Percentiles rank a stretch among this genome's conserved stretches.
phyloP scores from a whole-genome alignment of 2,797 vertebrate genomes.

The Agapornis canus region DNA sequence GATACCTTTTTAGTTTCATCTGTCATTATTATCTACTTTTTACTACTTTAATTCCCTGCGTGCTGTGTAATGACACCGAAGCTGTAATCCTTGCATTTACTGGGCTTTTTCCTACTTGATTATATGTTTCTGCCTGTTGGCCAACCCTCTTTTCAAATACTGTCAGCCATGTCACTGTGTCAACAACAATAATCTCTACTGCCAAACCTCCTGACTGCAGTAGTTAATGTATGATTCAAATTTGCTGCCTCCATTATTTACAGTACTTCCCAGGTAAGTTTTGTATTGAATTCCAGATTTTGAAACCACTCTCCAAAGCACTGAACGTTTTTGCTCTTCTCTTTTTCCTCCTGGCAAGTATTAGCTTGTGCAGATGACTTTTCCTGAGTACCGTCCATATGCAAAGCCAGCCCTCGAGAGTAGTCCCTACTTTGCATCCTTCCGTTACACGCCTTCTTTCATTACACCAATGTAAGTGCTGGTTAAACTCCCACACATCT shows the following conservation, averaged over 20 bases:
- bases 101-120: not conserved
- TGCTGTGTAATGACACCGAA: not conserved
- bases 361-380: not conserved
- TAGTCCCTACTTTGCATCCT: not conserved
- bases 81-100: not conserved
- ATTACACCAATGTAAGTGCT: not conserved
- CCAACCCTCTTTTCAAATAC: not conserved
- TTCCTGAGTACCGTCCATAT: not conserved
- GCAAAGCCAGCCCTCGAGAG: not conserved
- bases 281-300: not conserved
- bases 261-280: not conserved
- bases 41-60: not conserved
- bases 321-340: not conserved
- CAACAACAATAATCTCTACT: not conserved
- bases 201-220: not conserved
- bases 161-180: not conserved
- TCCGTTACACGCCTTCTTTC: not conserved
- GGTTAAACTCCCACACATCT: not conserved
- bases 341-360: not conserved
- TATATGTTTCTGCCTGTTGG: not conserved
- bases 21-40: not conserved
- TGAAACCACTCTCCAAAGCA: not conserved
- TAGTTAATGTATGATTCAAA: not conserved
- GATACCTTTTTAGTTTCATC: slow-evolving; percentile 23
- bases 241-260: not conserved